These are phyloP conservation scores for Patella ulyssiponensis DNA, from an alignment of 2,888 invertebrate genomes.

Conservation along the genomic window DNA sequence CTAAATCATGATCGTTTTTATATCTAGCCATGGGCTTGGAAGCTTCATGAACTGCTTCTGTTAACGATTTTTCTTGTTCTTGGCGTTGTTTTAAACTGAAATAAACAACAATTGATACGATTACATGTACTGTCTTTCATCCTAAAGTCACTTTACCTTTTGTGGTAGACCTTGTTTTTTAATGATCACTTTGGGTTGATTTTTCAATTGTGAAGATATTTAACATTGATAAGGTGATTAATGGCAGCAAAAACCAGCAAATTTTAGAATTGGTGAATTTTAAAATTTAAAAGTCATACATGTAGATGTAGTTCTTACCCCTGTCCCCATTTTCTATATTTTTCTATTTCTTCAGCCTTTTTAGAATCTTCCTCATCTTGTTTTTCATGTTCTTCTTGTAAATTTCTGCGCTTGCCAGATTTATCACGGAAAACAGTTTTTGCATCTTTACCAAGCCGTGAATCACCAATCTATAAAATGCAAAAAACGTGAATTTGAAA, in stretches of 20 bases:
- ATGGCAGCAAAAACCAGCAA: background rate
- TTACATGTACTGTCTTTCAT: too few relatives aligned
- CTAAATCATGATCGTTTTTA: constrained; percentile 90
- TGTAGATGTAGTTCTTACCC: constrained; percentile 53
- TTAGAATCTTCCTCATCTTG: constrained; percentile 80
- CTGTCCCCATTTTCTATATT: constrained; percentile 68
- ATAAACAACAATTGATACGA: background rate
- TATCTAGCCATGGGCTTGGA: constrained; percentile 92
- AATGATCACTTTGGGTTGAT: background rate
- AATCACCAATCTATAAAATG: constrained; percentile 78
- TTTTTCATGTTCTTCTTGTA: constrained; percentile 80
- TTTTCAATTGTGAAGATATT: background rate
- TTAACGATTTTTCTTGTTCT: constrained; percentile 79
- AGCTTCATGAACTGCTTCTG: constrained; percentile 87
- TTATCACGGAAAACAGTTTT: constrained; percentile 81
- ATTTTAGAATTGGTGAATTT: background rate
- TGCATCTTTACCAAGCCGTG: constrained; percentile 82
- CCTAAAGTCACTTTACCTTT: too few relatives aligned
- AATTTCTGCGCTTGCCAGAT: constrained; percentile 79
- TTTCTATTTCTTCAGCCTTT: constrained; percentile 57
- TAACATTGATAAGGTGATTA: too few relatives aligned
- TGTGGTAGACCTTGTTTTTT: too few relatives aligned
- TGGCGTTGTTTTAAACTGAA: constrained; percentile 79
- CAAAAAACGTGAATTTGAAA: background rate
- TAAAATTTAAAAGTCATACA: background rate